These are phyloP conservation scores for Blastobasis lacticolella DNA, from an alignment of 2,888 invertebrate species.

Conservation along the genomic window DNA sequence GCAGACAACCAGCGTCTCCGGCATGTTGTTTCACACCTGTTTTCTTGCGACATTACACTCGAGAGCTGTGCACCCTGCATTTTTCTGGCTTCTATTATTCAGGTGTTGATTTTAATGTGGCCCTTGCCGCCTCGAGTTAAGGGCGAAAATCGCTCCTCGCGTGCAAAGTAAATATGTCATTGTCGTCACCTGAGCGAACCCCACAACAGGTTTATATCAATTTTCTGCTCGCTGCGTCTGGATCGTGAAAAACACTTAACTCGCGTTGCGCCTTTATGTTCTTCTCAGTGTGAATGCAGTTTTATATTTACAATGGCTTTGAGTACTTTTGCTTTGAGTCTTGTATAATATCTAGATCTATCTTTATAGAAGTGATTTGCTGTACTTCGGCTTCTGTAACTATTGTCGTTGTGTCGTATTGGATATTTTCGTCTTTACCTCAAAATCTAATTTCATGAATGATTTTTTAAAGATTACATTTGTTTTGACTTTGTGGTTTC, in stretches of 20 bases:
- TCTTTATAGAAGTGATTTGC: neutral
- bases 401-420: no score
- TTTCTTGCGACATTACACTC: slow-evolving; percentile 51
- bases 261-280: slow-evolving; percentile 38
- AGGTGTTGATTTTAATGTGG: slow-evolving; percentile 20
- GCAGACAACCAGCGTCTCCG: slow-evolving; percentile 28
- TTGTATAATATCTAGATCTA: neutral
- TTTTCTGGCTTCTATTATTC: slow-evolving; percentile 47
- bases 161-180: slow-evolving; percentile 46
- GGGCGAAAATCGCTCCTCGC: slow-evolving; percentile 25
- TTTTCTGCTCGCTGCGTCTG: slow-evolving; percentile 68
- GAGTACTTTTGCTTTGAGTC: slow-evolving; percentile 1
- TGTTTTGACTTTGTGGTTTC: no score
- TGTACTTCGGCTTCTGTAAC: no score
- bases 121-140: slow-evolving; percentile 23
- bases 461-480: no score
- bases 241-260: slow-evolving; percentile 59
- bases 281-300: slow-evolving; percentile 25
- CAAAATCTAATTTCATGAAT: no score
- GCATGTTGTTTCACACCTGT: slow-evolving; percentile 45
- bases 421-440: no score
- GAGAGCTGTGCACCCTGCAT: slow-evolving; percentile 51
- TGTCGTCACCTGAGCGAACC: slow-evolving; percentile 61
- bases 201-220: slow-evolving; percentile 70
- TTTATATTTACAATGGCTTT: slow-evolving; percentile 18